A percentile compares a stretch with the other conserved stretches of the same genome.
Evolutionary conservation across 1,140 invertebrate genomes (phyloP).

Genomic region (Apis dorsata): DNA sequence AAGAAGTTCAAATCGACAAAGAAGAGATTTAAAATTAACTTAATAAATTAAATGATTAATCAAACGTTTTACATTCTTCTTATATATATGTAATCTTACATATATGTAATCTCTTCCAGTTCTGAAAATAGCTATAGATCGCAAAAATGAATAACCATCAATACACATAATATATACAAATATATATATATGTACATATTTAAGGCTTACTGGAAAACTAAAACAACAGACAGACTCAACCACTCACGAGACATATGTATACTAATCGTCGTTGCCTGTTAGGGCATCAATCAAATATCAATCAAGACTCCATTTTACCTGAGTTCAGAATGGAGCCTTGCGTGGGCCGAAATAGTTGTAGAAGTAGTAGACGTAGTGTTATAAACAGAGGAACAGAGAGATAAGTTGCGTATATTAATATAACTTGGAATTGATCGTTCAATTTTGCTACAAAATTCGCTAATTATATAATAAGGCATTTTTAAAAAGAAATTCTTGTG

Average conservation of each 20-base stretch:
- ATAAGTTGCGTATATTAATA: conserved; percentile 71
- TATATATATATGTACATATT: background rate
- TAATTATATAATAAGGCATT: conserved; percentile 29
- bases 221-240: conserved; percentile 73
- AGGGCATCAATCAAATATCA: conserved; percentile 72
- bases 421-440: conserved; percentile 41
- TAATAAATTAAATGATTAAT: no score
- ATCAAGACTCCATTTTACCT: conserved; percentile 81
- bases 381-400: conserved; percentile 75
- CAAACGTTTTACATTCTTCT: no score
- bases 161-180: background rate
- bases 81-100: no score
- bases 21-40: no score
- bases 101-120: conserved; percentile 8
- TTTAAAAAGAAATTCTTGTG: conserved; percentile 43
- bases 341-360: conserved; percentile 79
- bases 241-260: conserved; percentile 76
- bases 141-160: background rate
- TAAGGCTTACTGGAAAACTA: conserved; percentile 59
- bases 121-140: conserved; percentile 52
- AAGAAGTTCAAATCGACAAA: no score
- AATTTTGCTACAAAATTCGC: conserved; percentile 53
- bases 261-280: conserved; percentile 70
- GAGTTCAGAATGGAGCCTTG: conserved; percentile 80
- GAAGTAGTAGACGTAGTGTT: conserved; percentile 77